Conservation (phyloP, 2,888 invertebrate species). For the Zaprionus lineosus region DNA sequence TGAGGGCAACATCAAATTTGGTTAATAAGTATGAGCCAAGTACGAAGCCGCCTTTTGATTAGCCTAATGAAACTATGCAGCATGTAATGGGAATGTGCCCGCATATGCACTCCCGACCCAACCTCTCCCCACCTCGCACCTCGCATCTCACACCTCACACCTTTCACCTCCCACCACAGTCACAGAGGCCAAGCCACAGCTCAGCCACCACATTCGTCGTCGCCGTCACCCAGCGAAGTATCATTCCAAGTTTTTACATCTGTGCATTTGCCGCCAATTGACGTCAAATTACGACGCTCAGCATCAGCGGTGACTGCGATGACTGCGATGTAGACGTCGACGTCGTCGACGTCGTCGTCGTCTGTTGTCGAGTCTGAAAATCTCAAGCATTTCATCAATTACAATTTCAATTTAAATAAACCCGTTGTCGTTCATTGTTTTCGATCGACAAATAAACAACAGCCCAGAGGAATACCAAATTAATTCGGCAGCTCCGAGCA, state of each 20-base stretch:
- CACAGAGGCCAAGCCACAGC: no score
- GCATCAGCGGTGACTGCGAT: not conserved
- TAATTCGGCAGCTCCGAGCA: conserved; percentile 65
- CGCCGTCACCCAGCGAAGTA: not conserved
- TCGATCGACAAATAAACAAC: conserved; percentile 58
- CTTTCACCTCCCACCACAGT: not conserved
- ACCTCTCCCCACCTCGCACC: not conserved
- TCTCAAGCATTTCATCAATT: conserved; percentile 80
- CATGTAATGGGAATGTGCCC: conserved; percentile 25
- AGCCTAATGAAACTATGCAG: conserved; percentile 76
- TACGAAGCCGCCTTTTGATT: conserved; percentile 67
- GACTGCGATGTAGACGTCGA: not conserved
- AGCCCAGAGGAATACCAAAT: conserved; percentile 51
- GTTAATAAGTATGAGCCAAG: conserved; percentile 63
- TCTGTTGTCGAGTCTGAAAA: conserved; percentile 38
- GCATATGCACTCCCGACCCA: no score
- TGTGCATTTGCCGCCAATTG: conserved; percentile 65
- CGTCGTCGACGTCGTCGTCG: not conserved
- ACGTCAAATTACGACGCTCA: conserved; percentile 67
- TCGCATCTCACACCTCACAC: not conserved
- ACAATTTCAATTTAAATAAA: conserved; percentile 79
- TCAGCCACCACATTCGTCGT: no score
- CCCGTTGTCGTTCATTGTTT: conserved; percentile 44
- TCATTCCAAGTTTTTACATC: conserved; percentile 14
- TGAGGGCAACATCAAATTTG: conserved; percentile 59